Base-by-base conservation (phyloP, 2,888 invertebrate species). In the Phymatocera aterrima region DNA sequence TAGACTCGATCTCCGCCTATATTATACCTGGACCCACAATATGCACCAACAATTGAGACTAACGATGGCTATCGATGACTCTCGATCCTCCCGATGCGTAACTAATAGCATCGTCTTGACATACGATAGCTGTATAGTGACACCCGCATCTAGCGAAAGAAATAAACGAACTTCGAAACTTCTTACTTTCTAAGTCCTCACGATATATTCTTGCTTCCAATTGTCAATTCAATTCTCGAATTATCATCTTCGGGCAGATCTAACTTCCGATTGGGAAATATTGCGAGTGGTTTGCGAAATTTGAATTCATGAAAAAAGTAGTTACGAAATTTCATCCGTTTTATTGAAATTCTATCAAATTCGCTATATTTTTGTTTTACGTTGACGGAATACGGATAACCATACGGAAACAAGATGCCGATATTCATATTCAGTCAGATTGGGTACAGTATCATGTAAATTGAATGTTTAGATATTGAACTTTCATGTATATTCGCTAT, bases 41-140 rank as follows among this genome's bases (percentile, higher is more conserved):
- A n/a, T 54, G 37, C n/a, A 10, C 57, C 40, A 75, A 75, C 75
- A 75, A 75, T 75, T 40, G 75, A 43, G 40, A 12, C 75, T 75
- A 75, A 57, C 75, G 60, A 75, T 57, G 75, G 40, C 54, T 75
- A 60, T 75, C 75, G 75, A 75, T 75, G 57, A 57, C 57, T 75
- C 40, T 57, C 37, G n/a, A 40, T 28, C 5, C 43, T 60, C 15
- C 75, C 75, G 57, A 60, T 75, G 40, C 75, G 60, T 57, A 43
- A 75, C 75, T 75, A 75, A 75, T 75, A 43, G 40, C 54, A 15
- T 8, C 75, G 24, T 54, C 57, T 75, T 43, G 75, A 57, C 34
- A 75, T 40, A 10, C 57, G 75, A 75, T 75, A 75, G 57, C 40
- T 28, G 75, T 40, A 75, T n/a, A 28, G 24, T 60, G 60, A 48